Evolutionary conservation across 2,888 invertebrate genomes (phyloP).

Genomic region (Drosophila rubida): DNA sequence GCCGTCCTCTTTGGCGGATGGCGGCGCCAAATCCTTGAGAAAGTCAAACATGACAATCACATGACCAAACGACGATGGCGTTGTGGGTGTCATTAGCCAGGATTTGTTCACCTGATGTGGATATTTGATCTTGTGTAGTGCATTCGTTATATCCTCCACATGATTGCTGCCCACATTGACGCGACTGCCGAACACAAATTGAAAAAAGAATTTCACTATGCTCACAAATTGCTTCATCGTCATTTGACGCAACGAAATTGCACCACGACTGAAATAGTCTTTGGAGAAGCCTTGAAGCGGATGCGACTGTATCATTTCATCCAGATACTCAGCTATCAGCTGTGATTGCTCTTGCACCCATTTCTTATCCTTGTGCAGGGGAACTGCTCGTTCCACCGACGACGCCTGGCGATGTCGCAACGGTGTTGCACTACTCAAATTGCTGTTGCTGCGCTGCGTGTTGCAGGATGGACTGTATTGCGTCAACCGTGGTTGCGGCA

Average conservation of each 20-base stretch:
- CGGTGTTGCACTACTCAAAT: constrained; percentile 37
- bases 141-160: constrained; percentile 81
- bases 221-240: constrained; percentile 83
- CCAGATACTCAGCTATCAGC: constrained; percentile 77
- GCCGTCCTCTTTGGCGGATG: constrained; percentile 15
- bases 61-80: constrained; percentile 83
- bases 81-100: constrained; percentile 83
- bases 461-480: constrained; percentile 8
- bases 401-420: constrained; percentile 47
- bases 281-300: constrained; percentile 57
- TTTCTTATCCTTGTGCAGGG: constrained; percentile 81
- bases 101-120: constrained; percentile 83
- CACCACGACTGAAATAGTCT: constrained; percentile 71
- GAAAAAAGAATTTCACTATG: constrained; percentile 80
- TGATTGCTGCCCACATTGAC: constrained; percentile 77
- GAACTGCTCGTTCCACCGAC: constrained; percentile 71
- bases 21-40: constrained; percentile 79
- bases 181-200: constrained; percentile 77
- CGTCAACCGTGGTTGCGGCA: constrained; percentile 12
- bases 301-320: constrained; percentile 37
- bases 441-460: constrained; percentile 27
- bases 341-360: constrained; percentile 79
- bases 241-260: constrained; percentile 79
- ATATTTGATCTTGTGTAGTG: constrained; percentile 81
- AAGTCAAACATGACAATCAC: constrained; percentile 82